These are phyloP conservation scores for Acridotheres tristis DNA, from an alignment of 2,797 vertebrate species.

Conservation along the genomic window DNA sequence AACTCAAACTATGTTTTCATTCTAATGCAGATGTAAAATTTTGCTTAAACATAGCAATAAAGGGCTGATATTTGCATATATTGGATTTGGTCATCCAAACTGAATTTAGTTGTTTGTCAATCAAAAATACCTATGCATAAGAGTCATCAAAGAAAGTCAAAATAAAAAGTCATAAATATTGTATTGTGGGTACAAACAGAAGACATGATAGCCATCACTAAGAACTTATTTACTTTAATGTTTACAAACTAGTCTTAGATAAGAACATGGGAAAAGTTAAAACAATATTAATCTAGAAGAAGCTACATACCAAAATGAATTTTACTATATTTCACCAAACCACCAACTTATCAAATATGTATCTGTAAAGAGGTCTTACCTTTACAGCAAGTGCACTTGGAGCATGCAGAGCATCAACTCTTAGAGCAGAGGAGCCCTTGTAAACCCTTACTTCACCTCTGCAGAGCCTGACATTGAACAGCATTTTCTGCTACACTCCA, in stretches of 20 bases:
- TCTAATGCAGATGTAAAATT: constrained; percentile 64
- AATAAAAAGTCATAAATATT: not conserved
- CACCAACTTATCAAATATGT: not conserved
- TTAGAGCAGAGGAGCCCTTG: not conserved
- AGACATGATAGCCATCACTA: not conserved
- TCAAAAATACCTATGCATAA: constrained; percentile 24
- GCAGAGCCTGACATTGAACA: not conserved
- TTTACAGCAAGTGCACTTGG: not conserved
- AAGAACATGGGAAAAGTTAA: not conserved
- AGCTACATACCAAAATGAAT: not conserved
- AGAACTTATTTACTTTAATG: not conserved
- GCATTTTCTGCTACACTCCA: not conserved
- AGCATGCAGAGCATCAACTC: not conserved
- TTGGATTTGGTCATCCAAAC: constrained; percentile 29
- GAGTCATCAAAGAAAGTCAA: not conserved
- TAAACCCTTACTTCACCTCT: not conserved
- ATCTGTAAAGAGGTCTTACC: not conserved
- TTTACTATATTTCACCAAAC: not conserved
- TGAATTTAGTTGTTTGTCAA: constrained; percentile 47
- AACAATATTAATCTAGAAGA: not conserved
- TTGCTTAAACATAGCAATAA: constrained; percentile 67
- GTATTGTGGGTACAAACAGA: not conserved
- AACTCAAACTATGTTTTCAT: constrained; percentile 61
- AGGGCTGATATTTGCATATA: constrained; percentile 27
- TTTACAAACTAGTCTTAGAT: not conserved